Evolutionary conservation across 2,113 vertebrate genomes (phyloP).

Genomic region (Mionectes macconnelli): DNA sequence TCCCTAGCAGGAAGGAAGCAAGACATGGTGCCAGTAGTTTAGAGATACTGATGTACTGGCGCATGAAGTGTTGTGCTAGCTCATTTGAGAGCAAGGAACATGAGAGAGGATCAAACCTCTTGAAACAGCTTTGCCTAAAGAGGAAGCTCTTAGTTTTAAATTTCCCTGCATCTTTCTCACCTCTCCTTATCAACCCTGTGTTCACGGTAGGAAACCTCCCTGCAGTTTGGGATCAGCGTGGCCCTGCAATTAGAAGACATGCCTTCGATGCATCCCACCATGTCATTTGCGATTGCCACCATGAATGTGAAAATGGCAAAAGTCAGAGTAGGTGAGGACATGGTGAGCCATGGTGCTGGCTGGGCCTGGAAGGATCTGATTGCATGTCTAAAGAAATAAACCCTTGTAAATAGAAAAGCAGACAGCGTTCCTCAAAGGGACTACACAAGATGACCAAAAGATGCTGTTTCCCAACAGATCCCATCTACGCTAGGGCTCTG

Average conservation of each 20-base stretch:
- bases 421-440: not conserved
- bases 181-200: fast-evolving
- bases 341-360: not conserved
- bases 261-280: not conserved
- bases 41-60: fast-evolving
- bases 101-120: not conserved
- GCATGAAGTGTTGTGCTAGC: not conserved
- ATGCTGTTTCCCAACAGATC: constrained; percentile 14
- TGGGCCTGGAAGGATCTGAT: not conserved
- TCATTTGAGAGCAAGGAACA: not conserved
- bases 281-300: not conserved
- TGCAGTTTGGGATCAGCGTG: not conserved
- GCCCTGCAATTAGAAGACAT: not conserved
- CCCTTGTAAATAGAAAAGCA: not conserved
- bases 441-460: not conserved
- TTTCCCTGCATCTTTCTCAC: not conserved
- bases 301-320: not conserved
- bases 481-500: not conserved
- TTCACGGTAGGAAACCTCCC: not conserved
- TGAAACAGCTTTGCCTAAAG: not conserved
- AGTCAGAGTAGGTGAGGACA: not conserved
- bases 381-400: not conserved
- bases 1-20: not conserved
- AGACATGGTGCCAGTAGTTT: not conserved
- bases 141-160: not conserved